Evolutionary conservation across 1,140 invertebrate genomes (phyloP), one percentile per base, ranked within the genome.

Genomic region (Scaptodrosophila lebanonensis): DNA sequence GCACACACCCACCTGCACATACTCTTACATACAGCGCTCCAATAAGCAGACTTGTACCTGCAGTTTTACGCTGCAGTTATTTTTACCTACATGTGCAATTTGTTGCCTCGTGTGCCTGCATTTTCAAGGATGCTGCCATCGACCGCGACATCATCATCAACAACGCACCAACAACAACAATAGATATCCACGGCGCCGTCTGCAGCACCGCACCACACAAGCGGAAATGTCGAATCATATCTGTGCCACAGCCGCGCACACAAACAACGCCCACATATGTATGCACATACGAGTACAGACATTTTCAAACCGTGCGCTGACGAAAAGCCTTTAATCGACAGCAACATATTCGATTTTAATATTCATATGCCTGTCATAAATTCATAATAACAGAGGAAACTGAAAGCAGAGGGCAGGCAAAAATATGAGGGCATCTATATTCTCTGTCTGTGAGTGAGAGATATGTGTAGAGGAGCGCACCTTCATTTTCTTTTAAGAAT

Each of bases 331-430:
- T 84, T 84, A 84, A 84, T 84, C 79, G 79, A 79, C 79, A 79
- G 79, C 66, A 84, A 84, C 79, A 84, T 84, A 84, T 84, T 84
- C 73, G 79, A 84, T 84, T 84, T 84, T 84, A 84, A 84, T 84
- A 84, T 84, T 84, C 79, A 84, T 84, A 79, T 65, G 79, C 63
- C 70, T n/a, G 68, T 73, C 69, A 84, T 84, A 75, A 84, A 84
- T 84, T 79, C 69, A 71, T 61, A 68, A 44, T 52, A 62, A 53
- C 62, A 68, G 56, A 42, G 42, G 17, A n/a, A 27, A 36, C 5
- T 29, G 11, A 33, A 15, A n/a, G 13, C 16, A 58, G 48, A 51
- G 45, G 58, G 30, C 20, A 29, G 25, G 29, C 38, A 17, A 18
- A 27, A 50, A 45, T 33, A 36, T 72, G 68, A 62, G 67, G 68